phyloP scores from a whole-genome alignment of 1,140 invertebrate genomes.

The Pentalonia nigronervosa region DNA sequence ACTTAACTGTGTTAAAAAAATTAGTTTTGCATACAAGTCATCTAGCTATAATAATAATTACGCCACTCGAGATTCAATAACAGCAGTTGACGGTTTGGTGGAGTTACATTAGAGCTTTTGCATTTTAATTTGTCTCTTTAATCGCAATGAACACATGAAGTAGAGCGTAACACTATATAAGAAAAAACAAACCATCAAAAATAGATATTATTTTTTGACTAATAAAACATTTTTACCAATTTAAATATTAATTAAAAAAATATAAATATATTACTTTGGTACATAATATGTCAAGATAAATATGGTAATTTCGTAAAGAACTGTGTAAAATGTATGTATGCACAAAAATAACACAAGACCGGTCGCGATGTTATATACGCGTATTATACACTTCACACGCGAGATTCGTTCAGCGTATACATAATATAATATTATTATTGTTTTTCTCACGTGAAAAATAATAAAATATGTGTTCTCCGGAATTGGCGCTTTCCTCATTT shows the following conservation, averaged over 20 bases:
- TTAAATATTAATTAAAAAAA: slow-evolving; percentile 9
- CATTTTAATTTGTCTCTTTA: background rate
- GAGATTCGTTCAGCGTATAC: background rate
- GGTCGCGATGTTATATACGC: background rate
- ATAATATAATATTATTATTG: background rate
- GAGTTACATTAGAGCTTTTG: background rate
- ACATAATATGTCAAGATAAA: background rate
- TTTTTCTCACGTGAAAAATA: background rate
- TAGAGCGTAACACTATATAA: background rate
- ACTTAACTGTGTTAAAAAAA: too few relatives aligned
- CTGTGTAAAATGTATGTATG: background rate
- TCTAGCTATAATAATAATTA: too few relatives aligned
- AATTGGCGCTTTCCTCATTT: background rate
- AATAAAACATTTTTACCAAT: background rate
- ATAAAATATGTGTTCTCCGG: background rate
- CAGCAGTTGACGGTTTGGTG: background rate
- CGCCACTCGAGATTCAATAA: background rate
- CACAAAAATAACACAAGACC: background rate
- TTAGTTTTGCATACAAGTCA: too few relatives aligned
- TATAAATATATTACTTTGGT: background rate
- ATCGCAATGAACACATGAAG: background rate
- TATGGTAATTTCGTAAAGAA: background rate
- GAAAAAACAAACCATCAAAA: background rate
- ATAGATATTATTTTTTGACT: background rate
- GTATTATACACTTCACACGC: background rate